Conservation (phyloP, 2,888 invertebrate genomes). For the Oxytorus armatus region DNA sequence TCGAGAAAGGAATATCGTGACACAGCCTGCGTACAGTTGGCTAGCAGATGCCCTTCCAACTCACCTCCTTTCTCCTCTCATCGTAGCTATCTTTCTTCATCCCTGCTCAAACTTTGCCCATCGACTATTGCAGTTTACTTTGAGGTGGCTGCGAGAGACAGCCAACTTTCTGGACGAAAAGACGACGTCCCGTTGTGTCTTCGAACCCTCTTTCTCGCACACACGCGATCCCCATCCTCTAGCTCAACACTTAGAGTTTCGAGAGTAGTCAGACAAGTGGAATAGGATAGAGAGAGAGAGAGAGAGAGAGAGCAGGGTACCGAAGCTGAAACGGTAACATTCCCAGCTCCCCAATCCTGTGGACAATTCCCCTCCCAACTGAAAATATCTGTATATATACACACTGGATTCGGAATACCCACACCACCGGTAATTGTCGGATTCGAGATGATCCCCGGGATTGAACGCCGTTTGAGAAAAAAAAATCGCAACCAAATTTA, state of each 20-base stretch:
- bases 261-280: not conserved
- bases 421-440: no score
- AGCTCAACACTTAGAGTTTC: not conserved
- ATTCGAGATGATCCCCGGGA: no score
- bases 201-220: conserved; percentile 8
- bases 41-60: conserved; percentile 55
- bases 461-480: no score
- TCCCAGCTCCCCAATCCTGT: not conserved
- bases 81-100: conserved; percentile 41
- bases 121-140: conserved; percentile 63
- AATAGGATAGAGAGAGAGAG: not conserved
- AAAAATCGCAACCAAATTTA: no score
- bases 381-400: conserved; percentile 1
- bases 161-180: conserved; percentile 57
- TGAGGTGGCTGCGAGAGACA: conserved; percentile 59
- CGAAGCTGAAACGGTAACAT: conserved; percentile 19
- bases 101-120: conserved; percentile 51
- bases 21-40: conserved; percentile 59
- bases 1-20: conserved; percentile 56
- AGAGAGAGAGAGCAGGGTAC: not conserved
- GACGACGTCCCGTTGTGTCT: conserved; percentile 10
- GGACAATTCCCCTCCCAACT: conserved; percentile 11
- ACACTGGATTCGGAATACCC: no score
- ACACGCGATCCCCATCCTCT: not conserved
- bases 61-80: not conserved